Conservation (phyloP, 1,140 invertebrate genomes). For the Drosophila subobscura region DNA sequence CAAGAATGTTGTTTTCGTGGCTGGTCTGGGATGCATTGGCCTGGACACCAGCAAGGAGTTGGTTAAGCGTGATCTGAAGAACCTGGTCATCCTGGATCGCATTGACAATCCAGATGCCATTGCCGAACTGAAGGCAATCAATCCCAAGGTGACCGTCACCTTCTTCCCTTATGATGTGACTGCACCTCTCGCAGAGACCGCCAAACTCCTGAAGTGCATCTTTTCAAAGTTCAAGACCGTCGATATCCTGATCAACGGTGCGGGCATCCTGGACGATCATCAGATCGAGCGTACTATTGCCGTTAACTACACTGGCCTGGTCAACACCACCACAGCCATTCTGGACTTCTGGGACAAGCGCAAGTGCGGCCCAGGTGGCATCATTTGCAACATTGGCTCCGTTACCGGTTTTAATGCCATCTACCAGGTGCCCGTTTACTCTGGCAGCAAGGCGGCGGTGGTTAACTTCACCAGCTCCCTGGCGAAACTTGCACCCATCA, state of each 20-base stretch:
- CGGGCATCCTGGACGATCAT: constrained; percentile 74
- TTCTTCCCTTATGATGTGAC: constrained; percentile 77
- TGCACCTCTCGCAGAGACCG: constrained; percentile 50
- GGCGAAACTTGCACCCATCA: constrained; percentile 64
- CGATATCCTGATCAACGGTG: constrained; percentile 76
- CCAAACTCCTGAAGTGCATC: constrained; percentile 60
- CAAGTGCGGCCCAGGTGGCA: constrained; percentile 86
- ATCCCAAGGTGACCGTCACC: constrained; percentile 69
- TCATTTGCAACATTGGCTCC: constrained; percentile 87
- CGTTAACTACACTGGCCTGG: constrained; percentile 75
- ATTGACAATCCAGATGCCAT: constrained; percentile 68
- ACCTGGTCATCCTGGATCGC: constrained; percentile 70
- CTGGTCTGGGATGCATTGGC: constrained; percentile 74
- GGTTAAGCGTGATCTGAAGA: constrained; percentile 63
- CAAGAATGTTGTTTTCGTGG: constrained; percentile 78
- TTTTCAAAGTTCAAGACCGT: constrained; percentile 67
- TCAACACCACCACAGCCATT: constrained; percentile 74
- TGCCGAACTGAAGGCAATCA: constrained; percentile 65
- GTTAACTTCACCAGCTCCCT: constrained; percentile 83
- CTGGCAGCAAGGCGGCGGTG: constrained; percentile 84
- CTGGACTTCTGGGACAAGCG: constrained; percentile 85
- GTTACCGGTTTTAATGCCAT: constrained; percentile 85
- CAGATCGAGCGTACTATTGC: constrained; percentile 79
- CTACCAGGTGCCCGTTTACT: constrained; percentile 83
- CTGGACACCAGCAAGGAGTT: constrained; percentile 68